Conservation (phyloP, 2,797 vertebrate species). For the Enoplosus armatus region DNA sequence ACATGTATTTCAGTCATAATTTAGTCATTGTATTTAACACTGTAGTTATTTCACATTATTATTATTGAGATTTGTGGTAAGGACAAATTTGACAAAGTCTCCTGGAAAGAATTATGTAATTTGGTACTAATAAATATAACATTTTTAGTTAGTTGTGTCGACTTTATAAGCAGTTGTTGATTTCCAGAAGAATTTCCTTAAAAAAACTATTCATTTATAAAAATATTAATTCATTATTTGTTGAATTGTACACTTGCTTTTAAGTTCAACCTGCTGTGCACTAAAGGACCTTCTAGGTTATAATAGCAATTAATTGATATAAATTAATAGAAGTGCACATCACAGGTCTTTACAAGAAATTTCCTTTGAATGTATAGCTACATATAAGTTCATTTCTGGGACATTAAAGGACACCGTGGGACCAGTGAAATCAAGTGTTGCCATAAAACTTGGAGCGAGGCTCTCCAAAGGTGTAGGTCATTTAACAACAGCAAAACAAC, state of each 20-base stretch:
- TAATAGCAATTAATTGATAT: neutral
- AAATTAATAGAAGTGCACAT: neutral
- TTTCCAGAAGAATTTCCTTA: neutral
- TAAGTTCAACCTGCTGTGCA: neutral
- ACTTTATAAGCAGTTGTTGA: too few species aligned
- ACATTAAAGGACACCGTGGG: neutral
- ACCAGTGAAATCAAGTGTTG: neutral
- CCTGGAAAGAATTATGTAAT: neutral
- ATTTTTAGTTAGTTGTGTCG: neutral
- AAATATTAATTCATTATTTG: neutral
- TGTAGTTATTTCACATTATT: neutral
- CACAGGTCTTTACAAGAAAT: neutral
- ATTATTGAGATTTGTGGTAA: neutral
- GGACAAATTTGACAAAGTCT: neutral
- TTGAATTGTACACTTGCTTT: too few species aligned
- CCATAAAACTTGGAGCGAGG: neutral
- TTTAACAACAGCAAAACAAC: neutral
- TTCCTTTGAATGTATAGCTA: too few species aligned
- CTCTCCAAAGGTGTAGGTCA: neutral
- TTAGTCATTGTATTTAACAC: neutral
- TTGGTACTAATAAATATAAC: neutral
- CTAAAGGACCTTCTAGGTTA: neutral
- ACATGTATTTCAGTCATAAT: neutral
- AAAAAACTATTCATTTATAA: neutral
- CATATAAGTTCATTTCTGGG: too few species aligned